Evolutionary conservation across 2,888 invertebrate genomes (phyloP), one percentile per base, ranked within the genome.

Genomic region (Liopterus haemorrhoidalis): DNA sequence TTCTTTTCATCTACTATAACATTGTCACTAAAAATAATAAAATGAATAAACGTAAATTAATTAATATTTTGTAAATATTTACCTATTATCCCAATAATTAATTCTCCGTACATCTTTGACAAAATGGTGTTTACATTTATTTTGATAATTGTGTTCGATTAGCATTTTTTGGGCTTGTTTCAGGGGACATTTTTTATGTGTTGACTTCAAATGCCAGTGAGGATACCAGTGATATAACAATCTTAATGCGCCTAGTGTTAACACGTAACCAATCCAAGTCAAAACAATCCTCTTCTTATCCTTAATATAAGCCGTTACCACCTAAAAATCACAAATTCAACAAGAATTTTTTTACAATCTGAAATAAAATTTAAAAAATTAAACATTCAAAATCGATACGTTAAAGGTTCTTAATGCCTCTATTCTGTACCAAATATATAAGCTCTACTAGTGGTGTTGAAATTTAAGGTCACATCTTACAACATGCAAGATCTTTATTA

Each of bases 151-250:
- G 68, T 87, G 85, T 82, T 83, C 72, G 36, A 92, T 71, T 27
- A 93, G 70, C 35, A 93, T 81, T 58, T 80, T 81, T 48, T 87
- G 82, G 2, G 93, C 93, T 25, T 76, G 68, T 47, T 77, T 76
- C 48, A 93, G 73, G 30, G 78, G 70, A 61, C 86, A 86, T 49
- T 72, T 70, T 5, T 70, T 67, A 60, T 86, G 84, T 0, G 89
- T 91, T 15, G 78, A 75, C 51, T 78, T 73, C 9, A 94, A 70
- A 66, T 81, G 75, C 74, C 82, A 81, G 48, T 81, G 81, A 0
- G 90, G 90, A 60, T 80, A 79, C 94, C 94, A 94, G 66, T 93
- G 89, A 70, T 89, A 85, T 51, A 93, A 65, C 55, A 94, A 75
- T 49, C 88, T 77, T 2, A 94, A 74, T 1, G 89, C 62, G 5